Evolutionary conservation across 2,888 invertebrate species (phyloP).

Genomic region (Allygus modestus): DNA sequence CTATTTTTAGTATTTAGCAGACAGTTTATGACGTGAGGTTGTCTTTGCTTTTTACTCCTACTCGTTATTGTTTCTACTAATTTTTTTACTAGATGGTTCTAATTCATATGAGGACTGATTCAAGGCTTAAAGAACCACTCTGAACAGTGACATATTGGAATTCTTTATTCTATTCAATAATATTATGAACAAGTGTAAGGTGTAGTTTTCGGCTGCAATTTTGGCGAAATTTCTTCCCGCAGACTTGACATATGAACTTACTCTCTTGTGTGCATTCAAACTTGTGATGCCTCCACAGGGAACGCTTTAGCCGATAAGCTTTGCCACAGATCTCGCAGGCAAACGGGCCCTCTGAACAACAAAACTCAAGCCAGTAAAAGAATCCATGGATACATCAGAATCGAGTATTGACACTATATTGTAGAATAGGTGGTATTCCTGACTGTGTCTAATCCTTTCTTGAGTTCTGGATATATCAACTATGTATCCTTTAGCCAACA

Average conservation of each 20-base stretch:
- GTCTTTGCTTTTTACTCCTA: too few relatives aligned
- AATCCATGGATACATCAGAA: neutral
- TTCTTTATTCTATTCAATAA: constrained; percentile 7
- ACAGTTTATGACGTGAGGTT: too few relatives aligned
- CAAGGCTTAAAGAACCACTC: too few relatives aligned
- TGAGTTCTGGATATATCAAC: too few relatives aligned
- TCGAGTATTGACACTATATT: too few relatives aligned
- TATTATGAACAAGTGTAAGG: neutral
- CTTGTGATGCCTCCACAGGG: constrained; percentile 62
- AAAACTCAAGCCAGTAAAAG: neutral
- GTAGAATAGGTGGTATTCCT: too few relatives aligned
- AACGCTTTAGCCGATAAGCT: constrained; percentile 21
- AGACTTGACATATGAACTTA: constrained; percentile 69
- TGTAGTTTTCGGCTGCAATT: constrained; percentile 54
- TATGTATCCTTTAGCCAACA: too few relatives aligned
- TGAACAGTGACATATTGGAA: neutral
- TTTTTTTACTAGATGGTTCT: too few relatives aligned
- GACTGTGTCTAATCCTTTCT: too few relatives aligned
- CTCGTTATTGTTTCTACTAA: too few relatives aligned
- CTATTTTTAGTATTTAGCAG: too few relatives aligned
- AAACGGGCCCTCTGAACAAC: constrained; percentile 8
- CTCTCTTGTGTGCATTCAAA: constrained; percentile 74
- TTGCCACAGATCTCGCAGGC: constrained; percentile 43
- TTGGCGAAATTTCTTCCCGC: constrained; percentile 59
- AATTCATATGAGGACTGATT: neutral